Percentiles rank a stretch among this genome's conserved stretches.
These are phyloP conservation scores for Urophycis tenuis DNA, from an alignment of 2,797 vertebrate genomes.

Conservation along the genomic window DNA sequence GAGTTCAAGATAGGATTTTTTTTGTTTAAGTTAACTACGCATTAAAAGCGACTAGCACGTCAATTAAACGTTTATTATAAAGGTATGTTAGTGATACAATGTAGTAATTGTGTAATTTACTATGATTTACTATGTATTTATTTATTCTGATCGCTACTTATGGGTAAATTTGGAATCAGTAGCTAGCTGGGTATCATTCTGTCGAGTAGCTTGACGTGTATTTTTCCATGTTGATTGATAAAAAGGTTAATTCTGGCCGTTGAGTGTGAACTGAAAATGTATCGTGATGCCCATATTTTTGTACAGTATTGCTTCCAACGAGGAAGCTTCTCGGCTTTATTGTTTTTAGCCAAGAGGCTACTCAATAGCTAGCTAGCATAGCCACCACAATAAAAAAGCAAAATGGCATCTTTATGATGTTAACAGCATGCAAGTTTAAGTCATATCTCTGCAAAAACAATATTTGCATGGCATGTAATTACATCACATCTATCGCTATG, in stretches of 20 bases:
- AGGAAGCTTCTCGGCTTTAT: background rate
- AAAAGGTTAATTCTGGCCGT: background rate
- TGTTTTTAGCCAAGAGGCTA: background rate
- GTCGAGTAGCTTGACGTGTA: background rate
- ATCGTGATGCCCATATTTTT: background rate
- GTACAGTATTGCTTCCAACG: background rate
- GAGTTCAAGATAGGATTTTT: background rate
- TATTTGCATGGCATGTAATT: background rate
- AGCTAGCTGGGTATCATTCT: background rate
- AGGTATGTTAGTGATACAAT: background rate
- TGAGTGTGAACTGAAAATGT: background rate
- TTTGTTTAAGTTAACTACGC: background rate
- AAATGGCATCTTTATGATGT: conserved; percentile 29
- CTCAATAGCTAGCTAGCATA: conserved; percentile 29
- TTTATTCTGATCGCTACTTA: background rate
- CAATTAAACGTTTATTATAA: background rate
- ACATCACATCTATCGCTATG: background rate
- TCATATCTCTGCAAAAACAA: conserved; percentile 6
- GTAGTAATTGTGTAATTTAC: background rate
- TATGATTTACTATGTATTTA: background rate
- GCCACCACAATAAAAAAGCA: conserved; percentile 29
- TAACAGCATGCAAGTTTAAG: conserved; percentile 44
- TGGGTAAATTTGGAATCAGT: background rate
- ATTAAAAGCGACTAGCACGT: background rate
- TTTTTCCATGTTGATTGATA: background rate